phyloP scores from a whole-genome alignment of 2,797 vertebrate genomes.

The Rallus crepitans region DNA sequence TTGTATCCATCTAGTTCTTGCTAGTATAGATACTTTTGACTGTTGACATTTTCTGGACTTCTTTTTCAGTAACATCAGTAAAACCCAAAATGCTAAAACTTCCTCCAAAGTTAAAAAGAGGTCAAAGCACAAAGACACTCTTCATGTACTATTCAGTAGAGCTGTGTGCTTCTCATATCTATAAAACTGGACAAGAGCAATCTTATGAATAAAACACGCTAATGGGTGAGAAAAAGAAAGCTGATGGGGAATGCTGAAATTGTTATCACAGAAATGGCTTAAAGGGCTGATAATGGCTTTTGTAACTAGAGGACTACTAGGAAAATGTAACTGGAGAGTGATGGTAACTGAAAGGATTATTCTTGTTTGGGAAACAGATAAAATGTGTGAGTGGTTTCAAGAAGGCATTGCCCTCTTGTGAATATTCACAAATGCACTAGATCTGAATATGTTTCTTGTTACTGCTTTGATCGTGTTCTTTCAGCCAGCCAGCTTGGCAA shows the following conservation, averaged over 20 bases:
- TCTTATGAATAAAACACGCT: conserved; percentile 12
- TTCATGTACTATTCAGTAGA: neutral
- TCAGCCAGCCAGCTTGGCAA: neutral
- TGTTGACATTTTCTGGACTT: neutral
- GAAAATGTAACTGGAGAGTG: neutral
- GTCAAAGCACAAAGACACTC: neutral
- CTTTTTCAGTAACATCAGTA: neutral
- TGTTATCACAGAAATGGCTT: neutral
- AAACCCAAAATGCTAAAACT: neutral
- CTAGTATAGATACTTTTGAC: neutral
- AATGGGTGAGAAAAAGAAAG: neutral
- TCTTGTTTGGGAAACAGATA: neutral
- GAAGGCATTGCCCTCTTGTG: neutral
- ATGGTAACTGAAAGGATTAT: neutral
- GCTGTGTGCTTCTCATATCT: neutral
- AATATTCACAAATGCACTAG: neutral
- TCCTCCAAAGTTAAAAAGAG: neutral
- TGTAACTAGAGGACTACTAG: neutral
- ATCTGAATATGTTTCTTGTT: neutral
- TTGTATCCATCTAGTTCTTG: neutral
- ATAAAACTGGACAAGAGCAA: neutral
- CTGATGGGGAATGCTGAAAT: neutral
- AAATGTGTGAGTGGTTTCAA: neutral
- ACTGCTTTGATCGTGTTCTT: neutral
- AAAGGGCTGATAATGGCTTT: neutral